Percentiles rank a stretch among this genome's conserved stretches.
Evolutionary conservation across 2,888 invertebrate species (phyloP).

Genomic region (Galerucella pusilla): DNA sequence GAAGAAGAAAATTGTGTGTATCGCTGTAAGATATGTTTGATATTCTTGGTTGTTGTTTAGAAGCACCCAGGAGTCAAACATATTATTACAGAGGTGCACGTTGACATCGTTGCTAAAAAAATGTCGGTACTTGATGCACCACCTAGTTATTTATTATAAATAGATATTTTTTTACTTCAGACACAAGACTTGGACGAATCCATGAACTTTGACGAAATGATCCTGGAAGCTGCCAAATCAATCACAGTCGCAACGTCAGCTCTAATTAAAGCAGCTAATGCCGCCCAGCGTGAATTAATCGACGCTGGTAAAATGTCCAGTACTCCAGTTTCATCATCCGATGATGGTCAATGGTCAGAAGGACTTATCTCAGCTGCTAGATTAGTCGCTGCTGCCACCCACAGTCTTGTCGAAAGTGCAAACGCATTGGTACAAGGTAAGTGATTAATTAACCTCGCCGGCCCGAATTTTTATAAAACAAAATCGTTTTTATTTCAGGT

Average conservation of each 20-base stretch:
- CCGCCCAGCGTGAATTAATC: slow-evolving; percentile 96
- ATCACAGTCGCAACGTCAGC: slow-evolving; percentile 98
- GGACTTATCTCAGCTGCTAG: slow-evolving; percentile 95
- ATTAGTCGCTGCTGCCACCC: slow-evolving; percentile 96
- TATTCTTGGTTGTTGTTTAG: slow-evolving; percentile 99
- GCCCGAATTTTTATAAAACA: not conserved
- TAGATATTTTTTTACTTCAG: slow-evolving; percentile 45
- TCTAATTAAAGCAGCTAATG: slow-evolving; percentile 94
- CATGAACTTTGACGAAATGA: slow-evolving; percentile 99
- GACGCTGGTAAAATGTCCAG: slow-evolving; percentile 87
- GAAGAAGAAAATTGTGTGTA: slow-evolving; percentile 43
- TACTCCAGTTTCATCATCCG: slow-evolving; percentile 85
- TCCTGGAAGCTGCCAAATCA: slow-evolving; percentile 96
- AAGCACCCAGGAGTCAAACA: slow-evolving; percentile 99
- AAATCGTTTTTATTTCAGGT: slow-evolving; percentile 46
- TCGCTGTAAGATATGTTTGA: slow-evolving; percentile 99
- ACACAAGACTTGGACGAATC: slow-evolving; percentile 89
- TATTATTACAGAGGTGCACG: slow-evolving; percentile 86
- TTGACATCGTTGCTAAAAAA: slow-evolving; percentile 37
- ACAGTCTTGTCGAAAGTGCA: slow-evolving; percentile 97
- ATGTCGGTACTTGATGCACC: no score
- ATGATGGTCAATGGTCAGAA: slow-evolving; percentile 98
- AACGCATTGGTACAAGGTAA: slow-evolving; percentile 92
- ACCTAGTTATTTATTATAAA: not conserved
- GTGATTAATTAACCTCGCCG: not conserved